Conservation (phyloP, 2,888 invertebrate genomes). For the Lutraria lutraria region DNA sequence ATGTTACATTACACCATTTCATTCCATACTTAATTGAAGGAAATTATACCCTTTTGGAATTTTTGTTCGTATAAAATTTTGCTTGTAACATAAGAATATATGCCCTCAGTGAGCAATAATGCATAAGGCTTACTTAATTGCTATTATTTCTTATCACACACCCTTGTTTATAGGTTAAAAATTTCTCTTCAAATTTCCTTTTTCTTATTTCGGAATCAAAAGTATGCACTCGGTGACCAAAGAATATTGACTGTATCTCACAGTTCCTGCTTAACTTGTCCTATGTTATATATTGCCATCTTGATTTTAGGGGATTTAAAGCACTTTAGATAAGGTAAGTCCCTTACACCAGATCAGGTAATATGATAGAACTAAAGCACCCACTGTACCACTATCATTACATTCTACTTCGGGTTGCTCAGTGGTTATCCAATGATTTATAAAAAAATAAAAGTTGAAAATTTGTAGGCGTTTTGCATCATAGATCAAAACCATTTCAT, state of each 20-base stretch:
- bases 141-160: not conserved
- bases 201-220: not conserved
- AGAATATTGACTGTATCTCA: not conserved
- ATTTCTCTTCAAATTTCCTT: too few species aligned
- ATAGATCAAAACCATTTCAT: conserved; percentile 47
- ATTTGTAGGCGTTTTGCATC: conserved; percentile 49
- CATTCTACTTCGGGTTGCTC: conserved; percentile 43
- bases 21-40: not conserved
- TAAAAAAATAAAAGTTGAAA: conserved; percentile 51
- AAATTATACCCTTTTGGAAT: not conserved
- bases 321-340: not conserved
- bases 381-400: conserved; percentile 42
- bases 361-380: not conserved
- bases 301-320: not conserved
- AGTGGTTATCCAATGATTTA: conserved; percentile 54
- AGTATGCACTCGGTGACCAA: not conserved
- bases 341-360: not conserved
- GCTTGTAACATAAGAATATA: not conserved
- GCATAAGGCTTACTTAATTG: not conserved
- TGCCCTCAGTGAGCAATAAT: not conserved
- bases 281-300: not conserved
- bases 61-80: not conserved
- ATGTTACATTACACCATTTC: not conserved
- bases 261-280: not conserved
- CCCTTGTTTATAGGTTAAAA: conserved; percentile 3